Evolutionary conservation across 2,797 vertebrate genomes (phyloP).

Genomic region (Ibycter americanus): DNA sequence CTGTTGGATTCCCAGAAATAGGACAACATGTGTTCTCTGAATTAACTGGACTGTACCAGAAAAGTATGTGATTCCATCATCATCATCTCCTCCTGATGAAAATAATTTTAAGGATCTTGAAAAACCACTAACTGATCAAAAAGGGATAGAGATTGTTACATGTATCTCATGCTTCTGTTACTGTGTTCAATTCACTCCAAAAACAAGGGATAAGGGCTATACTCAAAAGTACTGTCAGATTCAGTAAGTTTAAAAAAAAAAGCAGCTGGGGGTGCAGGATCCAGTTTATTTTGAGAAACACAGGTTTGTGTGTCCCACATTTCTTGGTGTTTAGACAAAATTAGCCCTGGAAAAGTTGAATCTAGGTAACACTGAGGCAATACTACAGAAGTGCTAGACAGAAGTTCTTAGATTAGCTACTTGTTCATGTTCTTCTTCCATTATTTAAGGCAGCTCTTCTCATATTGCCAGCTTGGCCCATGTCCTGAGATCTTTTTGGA

Average conservation of each 20-base stretch:
- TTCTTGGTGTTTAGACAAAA: background rate
- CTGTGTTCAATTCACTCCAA: background rate
- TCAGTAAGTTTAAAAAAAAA: background rate
- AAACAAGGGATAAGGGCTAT: background rate
- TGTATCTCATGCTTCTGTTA: background rate
- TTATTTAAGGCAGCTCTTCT: background rate
- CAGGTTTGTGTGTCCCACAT: background rate
- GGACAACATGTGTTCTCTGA: background rate
- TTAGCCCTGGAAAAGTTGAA: background rate
- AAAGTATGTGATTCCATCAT: background rate
- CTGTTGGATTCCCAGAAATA: background rate
- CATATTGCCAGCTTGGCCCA: background rate
- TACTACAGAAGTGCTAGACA: background rate
- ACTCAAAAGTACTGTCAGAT: background rate
- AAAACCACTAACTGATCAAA: background rate
- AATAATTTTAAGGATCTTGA: background rate
- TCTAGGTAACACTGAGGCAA: background rate
- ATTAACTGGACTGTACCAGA: background rate
- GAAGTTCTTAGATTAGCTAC: background rate
- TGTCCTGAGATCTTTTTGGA: background rate
- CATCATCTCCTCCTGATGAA: background rate
- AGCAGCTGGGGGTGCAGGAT: accelerated
- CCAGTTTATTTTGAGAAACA: background rate
- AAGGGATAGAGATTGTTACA: background rate
- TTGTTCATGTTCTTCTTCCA: background rate